A percentile compares a stretch with the other conserved stretches of the same genome.
phyloP scores from a whole-genome alignment of 2,113 vertebrate species.

The Percopsis transmontana region DNA sequence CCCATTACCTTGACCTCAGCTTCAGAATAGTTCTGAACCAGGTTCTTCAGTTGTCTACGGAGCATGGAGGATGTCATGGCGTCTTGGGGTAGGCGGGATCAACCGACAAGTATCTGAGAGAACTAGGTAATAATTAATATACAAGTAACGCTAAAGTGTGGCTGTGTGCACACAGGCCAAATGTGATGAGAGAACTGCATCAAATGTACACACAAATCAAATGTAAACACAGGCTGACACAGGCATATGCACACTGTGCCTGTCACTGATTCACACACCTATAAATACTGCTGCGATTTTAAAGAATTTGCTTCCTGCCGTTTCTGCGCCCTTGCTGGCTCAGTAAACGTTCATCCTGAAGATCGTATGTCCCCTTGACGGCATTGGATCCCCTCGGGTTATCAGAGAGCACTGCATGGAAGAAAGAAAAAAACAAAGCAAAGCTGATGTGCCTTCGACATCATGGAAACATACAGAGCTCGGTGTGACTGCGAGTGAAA shows the following conservation, averaged over 20 bases:
- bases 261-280: slow-evolving; percentile 21
- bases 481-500: neutral
- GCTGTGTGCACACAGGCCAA: no score
- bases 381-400: slow-evolving; percentile 27
- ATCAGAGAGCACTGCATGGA: slow-evolving; percentile 45
- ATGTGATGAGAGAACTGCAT: neutral
- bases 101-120: slow-evolving; percentile 37
- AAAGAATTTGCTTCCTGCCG: neutral
- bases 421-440: slow-evolving; percentile 27
- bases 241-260: slow-evolving; percentile 2
- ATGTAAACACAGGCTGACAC: neutral
- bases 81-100: slow-evolving; percentile 24
- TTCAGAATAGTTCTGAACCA: slow-evolving; percentile 92
- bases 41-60: slow-evolving; percentile 87
- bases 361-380: slow-evolving; percentile 21
- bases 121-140: no score
- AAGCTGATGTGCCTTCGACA: slow-evolving; percentile 14
- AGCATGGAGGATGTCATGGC: slow-evolving; percentile 89
- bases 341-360: slow-evolving; percentile 49
- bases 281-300: slow-evolving; percentile 4
- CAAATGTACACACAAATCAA: neutral
- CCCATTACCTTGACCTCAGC: slow-evolving; percentile 88
- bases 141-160: no score
- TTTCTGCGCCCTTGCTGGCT: slow-evolving; percentile 9
- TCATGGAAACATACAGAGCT: neutral